Percentiles rank a stretch among this genome's conserved stretches.
These are phyloP conservation scores for Ophioninae sp. DNA, from an alignment of 2,888 invertebrate species.

Conservation along the genomic window DNA sequence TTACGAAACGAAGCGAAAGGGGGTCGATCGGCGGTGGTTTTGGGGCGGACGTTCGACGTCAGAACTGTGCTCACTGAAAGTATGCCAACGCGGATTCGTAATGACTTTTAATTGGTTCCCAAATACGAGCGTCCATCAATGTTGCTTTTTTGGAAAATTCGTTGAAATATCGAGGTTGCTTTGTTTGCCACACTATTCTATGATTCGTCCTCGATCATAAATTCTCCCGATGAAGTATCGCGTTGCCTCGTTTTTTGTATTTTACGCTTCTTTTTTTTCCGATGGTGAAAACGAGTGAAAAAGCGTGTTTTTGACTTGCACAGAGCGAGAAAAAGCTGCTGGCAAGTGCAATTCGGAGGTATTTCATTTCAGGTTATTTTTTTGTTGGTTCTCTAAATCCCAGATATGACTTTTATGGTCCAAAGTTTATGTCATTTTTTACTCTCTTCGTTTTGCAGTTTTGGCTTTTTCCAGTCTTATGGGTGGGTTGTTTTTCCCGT, in stretches of 20 bases:
- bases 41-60: background rate
- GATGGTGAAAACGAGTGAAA: background rate
- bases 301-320: background rate
- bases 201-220: no score
- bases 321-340: background rate
- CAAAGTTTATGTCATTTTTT: constrained; percentile 12
- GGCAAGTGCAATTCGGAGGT: background rate
- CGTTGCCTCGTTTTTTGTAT: background rate
- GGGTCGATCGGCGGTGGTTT: background rate
- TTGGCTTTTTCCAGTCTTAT: constrained; percentile 4
- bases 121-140: background rate
- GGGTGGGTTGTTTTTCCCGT: no score
- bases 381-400: background rate
- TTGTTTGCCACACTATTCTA: no score
- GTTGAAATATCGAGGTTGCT: no score
- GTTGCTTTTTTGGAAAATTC: no score
- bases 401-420: constrained; percentile 31
- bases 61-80: background rate
- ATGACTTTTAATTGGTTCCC: constrained; percentile 11
- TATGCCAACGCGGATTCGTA: background rate
- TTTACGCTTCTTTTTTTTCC: background rate
- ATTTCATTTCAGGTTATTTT: constrained; percentile 3
- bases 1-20: no score
- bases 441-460: background rate
- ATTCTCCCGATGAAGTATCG: no score